These are phyloP conservation scores for Heterotilapia buettikoferi DNA, from an alignment of 2,113 vertebrate genomes.

Conservation along the genomic window DNA sequence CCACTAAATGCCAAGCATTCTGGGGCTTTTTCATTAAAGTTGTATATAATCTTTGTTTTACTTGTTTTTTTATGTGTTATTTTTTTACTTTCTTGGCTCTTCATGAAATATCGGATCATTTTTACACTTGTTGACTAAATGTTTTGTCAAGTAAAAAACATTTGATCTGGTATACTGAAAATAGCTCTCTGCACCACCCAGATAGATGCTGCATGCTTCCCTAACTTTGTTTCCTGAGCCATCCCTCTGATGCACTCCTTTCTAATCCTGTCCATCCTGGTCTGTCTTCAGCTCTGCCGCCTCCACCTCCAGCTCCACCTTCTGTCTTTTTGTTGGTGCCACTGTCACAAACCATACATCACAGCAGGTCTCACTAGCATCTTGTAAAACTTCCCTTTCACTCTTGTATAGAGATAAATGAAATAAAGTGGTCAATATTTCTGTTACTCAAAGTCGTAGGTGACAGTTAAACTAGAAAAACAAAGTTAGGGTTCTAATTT, in stretches of 20 bases:
- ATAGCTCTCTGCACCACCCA: background rate
- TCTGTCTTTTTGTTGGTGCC: background rate
- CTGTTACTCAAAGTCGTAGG: background rate
- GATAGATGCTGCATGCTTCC: background rate
- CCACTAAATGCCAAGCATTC: background rate
- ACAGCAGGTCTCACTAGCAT: background rate
- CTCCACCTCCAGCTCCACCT: background rate
- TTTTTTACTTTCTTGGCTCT: background rate
- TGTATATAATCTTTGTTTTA: background rate
- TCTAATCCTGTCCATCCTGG: background rate
- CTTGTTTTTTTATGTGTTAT: rapidly evolving
- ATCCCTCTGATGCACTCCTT: background rate
- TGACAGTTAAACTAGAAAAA: background rate
- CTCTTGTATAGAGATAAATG: background rate
- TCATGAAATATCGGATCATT: rapidly evolving
- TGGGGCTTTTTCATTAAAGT: background rate
- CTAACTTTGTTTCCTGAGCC: background rate
- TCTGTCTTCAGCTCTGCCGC: background rate
- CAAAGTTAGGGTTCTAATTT: background rate
- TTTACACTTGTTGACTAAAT: background rate
- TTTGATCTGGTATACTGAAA: background rate
- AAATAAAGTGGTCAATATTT: background rate
- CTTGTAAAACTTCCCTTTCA: background rate
- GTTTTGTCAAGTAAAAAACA: background rate
- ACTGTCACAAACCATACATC: background rate